Evolutionary conservation across 2,888 invertebrate genomes (phyloP), one percentile per base, ranked within the genome.

Genomic region (Acronicta psi): DNA sequence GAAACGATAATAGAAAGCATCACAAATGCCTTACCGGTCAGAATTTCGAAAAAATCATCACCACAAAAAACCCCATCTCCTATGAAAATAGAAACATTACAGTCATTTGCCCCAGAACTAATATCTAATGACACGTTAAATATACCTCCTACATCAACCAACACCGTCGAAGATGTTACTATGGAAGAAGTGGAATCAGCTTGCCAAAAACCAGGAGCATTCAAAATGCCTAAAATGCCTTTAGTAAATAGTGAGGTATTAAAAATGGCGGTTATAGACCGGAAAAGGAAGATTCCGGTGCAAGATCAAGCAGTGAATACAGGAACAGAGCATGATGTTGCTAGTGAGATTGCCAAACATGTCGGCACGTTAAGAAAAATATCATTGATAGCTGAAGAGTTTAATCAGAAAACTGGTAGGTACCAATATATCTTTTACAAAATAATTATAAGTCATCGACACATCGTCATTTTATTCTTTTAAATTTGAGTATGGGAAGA

Each of bases 371-470:
- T 94, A 37, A 86, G 81, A 46, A 92, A 87, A 67, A 94, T 94
- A 78, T 93, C 94, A 1, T 69, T 93, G 13, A 93, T 94, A 53
- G 93, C 93, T n/a, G 93, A 94, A 64, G 93, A 93, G 59, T 93
- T 94, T 64, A 93, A 93, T 70, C 89, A 93, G 49, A 94, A 93
- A 82, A 93, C 93, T 49, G 93, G 93, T 93, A 73, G 57, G 60
- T 16, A 34, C n/a, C 20, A n/a, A n/a, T n/a, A 10, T 13, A 16
- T n/a, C 2, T 31, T 59, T 51, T 40, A 6, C 29, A 34, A 4
- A 29, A 11, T 29, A 9, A 25, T 25, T n/a, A 9, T 25, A 9
- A 25, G 25, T n/a, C n/a, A n/a, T n/a, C n/a, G n/a, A n/a, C n/a
- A n/a, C n/a, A n/a, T n/a, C n/a, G n/a, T n/a, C n/a, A n/a, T n/a